These are phyloP conservation scores for Ammodytes marinus DNA, from an alignment of 2,113 vertebrate genomes.

Conservation along the genomic window DNA sequence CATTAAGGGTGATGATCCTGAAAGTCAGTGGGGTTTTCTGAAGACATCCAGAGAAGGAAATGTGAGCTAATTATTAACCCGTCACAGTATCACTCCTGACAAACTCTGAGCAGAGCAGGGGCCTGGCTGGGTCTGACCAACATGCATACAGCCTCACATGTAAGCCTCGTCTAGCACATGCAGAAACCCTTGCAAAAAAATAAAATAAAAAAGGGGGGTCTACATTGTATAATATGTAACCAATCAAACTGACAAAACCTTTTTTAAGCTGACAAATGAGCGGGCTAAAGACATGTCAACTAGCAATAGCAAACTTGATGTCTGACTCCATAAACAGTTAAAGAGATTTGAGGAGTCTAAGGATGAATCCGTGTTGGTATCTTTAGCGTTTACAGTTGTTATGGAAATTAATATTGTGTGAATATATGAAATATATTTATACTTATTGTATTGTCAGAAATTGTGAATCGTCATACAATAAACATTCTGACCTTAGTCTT, in stretches of 20 bases:
- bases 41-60: conserved; percentile 39
- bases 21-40: neutral
- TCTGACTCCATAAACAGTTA: neutral
- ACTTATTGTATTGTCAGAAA: too few relatives aligned
- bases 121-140: conserved; percentile 58
- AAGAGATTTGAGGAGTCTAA: neutral
- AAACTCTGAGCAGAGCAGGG: neutral
- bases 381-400: neutral
- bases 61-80: conserved; percentile 71
- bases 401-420: too few relatives aligned
- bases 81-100: neutral
- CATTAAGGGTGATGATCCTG: neutral
- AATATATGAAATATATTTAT: too few relatives aligned
- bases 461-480: too few relatives aligned
- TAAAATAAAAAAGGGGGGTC: conserved; percentile 22
- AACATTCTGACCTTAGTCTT: too few relatives aligned
- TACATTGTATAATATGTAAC: neutral
- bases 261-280: neutral
- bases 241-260: neutral
- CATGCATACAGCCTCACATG: conserved; percentile 5
- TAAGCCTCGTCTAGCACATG: conserved; percentile 29
- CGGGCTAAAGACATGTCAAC: neutral
- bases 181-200: conserved; percentile 9
- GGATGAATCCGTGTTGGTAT: neutral
- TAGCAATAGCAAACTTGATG: neutral